Conservation (phyloP, 1,140 invertebrate species). For the Trichogramma pretiosum region DNA sequence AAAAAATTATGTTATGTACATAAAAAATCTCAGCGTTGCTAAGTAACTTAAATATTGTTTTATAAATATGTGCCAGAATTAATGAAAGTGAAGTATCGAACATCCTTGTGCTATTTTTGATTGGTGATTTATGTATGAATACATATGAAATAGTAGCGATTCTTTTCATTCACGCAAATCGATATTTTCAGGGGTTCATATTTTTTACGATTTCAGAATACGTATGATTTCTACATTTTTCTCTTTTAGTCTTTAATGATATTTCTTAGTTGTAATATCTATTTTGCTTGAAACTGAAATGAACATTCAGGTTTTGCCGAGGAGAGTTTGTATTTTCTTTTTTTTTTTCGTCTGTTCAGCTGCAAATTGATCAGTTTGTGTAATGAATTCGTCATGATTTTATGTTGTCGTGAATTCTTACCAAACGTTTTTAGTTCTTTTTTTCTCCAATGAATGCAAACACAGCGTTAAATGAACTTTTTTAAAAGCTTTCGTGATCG, state of each 20-base stretch:
- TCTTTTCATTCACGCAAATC: too few relatives aligned
- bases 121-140: too few relatives aligned
- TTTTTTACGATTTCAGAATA: constrained; percentile 18
- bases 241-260: constrained; percentile 15
- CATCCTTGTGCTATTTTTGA: too few relatives aligned
- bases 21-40: too few relatives aligned
- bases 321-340: constrained; percentile 13
- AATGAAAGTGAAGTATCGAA: too few relatives aligned
- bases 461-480: constrained; percentile 11
- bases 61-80: too few relatives aligned
- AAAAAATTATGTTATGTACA: too few relatives aligned
- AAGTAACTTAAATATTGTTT: too few relatives aligned
- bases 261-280: constrained; percentile 17
- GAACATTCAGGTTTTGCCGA: constrained; percentile 14
- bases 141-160: too few relatives aligned
- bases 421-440: constrained; percentile 2
- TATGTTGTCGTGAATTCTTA: constrained; percentile 13
- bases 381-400: constrained; percentile 15
- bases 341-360: constrained; percentile 15
- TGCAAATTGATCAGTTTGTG: constrained; percentile 13
- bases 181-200: constrained; percentile 15
- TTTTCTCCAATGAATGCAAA: constrained; percentile 7
- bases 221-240: too few relatives aligned
- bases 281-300: constrained; percentile 14
- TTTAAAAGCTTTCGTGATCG: constrained; percentile 10